Conservation (phyloP, 2,888 invertebrate genomes). For the Parnassius glacialis region DNA sequence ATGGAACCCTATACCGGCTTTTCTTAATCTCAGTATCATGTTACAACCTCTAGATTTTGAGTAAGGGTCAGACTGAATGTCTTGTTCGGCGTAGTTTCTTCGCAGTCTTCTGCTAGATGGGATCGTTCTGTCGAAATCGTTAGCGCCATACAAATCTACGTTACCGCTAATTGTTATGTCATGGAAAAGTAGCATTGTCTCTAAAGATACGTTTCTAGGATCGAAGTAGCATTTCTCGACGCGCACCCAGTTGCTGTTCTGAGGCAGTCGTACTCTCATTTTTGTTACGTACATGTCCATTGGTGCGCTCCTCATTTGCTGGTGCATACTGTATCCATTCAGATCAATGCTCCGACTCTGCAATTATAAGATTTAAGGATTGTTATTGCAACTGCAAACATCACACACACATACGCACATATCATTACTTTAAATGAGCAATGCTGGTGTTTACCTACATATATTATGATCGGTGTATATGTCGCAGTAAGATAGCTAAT, state of each 20-base stretch:
- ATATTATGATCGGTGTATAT: too few relatives aligned
- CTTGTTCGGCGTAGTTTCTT: slow-evolving; percentile 66
- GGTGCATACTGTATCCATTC: slow-evolving; percentile 84
- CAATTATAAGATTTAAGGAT: slow-evolving; percentile 31
- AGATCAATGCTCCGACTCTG: slow-evolving; percentile 79
- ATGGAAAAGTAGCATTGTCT: slow-evolving; percentile 88
- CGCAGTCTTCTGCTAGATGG: slow-evolving; percentile 53
- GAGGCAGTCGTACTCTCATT: slow-evolving; percentile 85
- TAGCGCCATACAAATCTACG: slow-evolving; percentile 81
- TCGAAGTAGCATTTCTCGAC: slow-evolving; percentile 89
- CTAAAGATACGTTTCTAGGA: slow-evolving; percentile 86
- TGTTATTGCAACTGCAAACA: too few relatives aligned
- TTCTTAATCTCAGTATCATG: slow-evolving; percentile 88
- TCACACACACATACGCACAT: too few relatives aligned
- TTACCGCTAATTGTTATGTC: slow-evolving; percentile 90
- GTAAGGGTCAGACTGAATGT: slow-evolving; percentile 44
- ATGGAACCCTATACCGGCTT: slow-evolving; percentile 89
- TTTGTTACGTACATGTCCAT: slow-evolving; percentile 86
- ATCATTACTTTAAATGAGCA: too few relatives aligned
- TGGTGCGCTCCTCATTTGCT: slow-evolving; percentile 82
- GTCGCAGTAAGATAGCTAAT: too few relatives aligned
- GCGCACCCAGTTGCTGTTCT: slow-evolving; percentile 84
- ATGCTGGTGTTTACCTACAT: too few relatives aligned
- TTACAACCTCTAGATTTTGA: slow-evolving; percentile 81
- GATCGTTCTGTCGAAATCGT: slow-evolving; percentile 60